Evolutionary conservation across 2,113 vertebrate genomes (phyloP).

Genomic region (Gymnarchus niloticus): DNA sequence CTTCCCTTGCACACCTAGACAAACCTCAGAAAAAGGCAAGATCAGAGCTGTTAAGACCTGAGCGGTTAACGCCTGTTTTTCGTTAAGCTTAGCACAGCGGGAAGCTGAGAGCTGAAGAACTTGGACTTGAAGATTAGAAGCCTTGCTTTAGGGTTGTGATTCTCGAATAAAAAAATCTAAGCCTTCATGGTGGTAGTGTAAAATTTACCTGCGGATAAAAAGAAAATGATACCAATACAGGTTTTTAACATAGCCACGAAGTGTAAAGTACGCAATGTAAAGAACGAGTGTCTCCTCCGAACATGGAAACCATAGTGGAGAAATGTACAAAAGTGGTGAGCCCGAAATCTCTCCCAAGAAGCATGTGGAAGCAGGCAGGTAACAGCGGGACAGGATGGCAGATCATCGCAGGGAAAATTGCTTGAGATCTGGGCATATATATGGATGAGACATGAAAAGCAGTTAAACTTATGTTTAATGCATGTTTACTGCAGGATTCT

Average conservation of each 20-base stretch:
- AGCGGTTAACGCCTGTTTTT: not conserved
- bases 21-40: slow-evolving; percentile 30
- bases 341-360: not conserved
- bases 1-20: slow-evolving; percentile 75
- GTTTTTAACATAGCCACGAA: not conserved
- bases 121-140: not conserved
- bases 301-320: not conserved
- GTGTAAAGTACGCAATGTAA: not conserved
- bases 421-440: not conserved
- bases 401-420: not conserved
- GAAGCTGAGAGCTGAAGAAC: not conserved
- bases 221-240: not conserved
- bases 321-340: not conserved
- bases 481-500: not conserved
- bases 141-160: not conserved
- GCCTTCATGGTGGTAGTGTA: not conserved
- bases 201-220: not conserved
- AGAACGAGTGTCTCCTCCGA: not conserved
- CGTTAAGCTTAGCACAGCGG: not conserved
- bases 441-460: not conserved
- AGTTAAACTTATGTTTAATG: not conserved
- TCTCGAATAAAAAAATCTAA: not conserved
- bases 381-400: not conserved
- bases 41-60: not conserved
- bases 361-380: not conserved